Percentiles rank a stretch among this genome's conserved stretches.
Evolutionary conservation across 92 coral and sea anemone genomes (phyloP).

Genomic region (Desmophyllum pertusum): DNA sequence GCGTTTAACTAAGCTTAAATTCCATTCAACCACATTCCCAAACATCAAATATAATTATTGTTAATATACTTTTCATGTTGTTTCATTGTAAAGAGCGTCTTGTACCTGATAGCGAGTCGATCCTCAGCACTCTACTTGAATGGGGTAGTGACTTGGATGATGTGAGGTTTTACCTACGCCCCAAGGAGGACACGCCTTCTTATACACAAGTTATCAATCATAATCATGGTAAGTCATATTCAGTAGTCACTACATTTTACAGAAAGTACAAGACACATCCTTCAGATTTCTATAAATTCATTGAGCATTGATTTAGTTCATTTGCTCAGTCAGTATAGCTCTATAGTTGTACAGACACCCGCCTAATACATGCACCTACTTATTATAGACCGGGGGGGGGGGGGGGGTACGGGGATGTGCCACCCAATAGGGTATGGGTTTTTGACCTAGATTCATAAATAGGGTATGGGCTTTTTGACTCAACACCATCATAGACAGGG

Average conservation of each 20-base stretch:
- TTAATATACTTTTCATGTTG: too few species aligned
- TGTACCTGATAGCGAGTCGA: slow-evolving; percentile 84
- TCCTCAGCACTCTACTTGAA: slow-evolving; percentile 79
- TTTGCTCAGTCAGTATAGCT: too few species aligned
- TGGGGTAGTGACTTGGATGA: slow-evolving; percentile 96
- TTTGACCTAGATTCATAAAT: too few species aligned
- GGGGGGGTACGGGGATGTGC: too few species aligned
- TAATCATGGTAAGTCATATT: background rate
- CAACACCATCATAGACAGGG: too few species aligned
- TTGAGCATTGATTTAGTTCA: background rate
- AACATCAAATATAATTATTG: too few species aligned
- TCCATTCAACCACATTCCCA: too few species aligned
- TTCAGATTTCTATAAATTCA: background rate
- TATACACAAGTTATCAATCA: slow-evolving; percentile 32
- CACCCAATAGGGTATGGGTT: too few species aligned
- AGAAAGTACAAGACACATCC: background rate
- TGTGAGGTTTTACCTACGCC: slow-evolving; percentile 80
- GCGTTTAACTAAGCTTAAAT: too few species aligned
- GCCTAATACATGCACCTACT: background rate
- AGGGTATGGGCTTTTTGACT: too few species aligned
- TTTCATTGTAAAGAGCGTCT: slow-evolving; percentile 71
- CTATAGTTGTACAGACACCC: too few species aligned
- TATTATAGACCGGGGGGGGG: too few species aligned
- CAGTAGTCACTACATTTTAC: background rate
- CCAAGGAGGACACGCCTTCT: slow-evolving; percentile 52